These are phyloP conservation scores for Lynx canadensis DNA, from an alignment of 2,113 vertebrate species.

Conservation along the genomic window DNA sequence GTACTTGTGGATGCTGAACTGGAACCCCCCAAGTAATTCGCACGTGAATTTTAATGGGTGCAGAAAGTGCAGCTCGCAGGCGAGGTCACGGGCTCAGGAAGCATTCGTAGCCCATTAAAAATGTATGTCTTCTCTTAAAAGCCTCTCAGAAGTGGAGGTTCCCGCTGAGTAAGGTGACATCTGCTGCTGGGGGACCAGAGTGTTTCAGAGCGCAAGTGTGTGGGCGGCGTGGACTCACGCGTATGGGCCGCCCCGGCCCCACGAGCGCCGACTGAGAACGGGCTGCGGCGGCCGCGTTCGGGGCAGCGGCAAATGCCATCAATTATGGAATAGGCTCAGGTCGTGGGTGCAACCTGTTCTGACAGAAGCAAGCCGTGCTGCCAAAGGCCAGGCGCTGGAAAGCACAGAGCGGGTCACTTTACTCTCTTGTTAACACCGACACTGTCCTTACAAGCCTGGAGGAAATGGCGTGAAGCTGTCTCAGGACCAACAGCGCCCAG, in stretches of 20 bases:
- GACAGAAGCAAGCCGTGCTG: background rate
- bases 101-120: background rate
- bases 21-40: background rate
- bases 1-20: background rate
- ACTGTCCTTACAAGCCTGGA: background rate
- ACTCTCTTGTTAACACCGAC: background rate
- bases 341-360: background rate
- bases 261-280: accelerated
- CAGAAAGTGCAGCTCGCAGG: background rate
- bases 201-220: accelerated
- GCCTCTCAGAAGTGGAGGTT: background rate
- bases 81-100: background rate
- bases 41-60: background rate
- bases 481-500: background rate
- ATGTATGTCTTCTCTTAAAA: background rate
- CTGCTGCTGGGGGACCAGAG: background rate
- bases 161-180: background rate
- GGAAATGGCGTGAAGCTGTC: background rate
- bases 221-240: accelerated
- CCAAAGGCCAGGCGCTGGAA: background rate
- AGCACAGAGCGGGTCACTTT: background rate
- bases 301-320: background rate
- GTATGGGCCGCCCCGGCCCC: background rate
- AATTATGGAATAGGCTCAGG: background rate
- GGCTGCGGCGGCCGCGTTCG: background rate